Evolutionary conservation across 2,888 invertebrate genomes (phyloP), one percentile per base, ranked within the genome.

Genomic region (Agrotis clavis): DNA sequence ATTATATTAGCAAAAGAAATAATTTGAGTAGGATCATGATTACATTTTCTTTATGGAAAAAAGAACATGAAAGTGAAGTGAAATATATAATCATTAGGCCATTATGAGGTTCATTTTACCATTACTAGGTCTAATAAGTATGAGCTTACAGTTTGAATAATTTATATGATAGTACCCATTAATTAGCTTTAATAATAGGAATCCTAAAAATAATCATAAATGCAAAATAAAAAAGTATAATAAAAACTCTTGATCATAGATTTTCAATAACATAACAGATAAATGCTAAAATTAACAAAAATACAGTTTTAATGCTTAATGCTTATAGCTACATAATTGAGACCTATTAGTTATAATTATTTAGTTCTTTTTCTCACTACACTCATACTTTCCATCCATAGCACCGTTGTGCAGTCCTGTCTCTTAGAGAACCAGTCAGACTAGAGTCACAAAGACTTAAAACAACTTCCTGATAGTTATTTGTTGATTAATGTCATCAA

Each of bases 361-460:
- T 54, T 35, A 51, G 19, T 63, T 41, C 1, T 54, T 54, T 63
- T 41, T 51, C 57, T 63, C 25, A 54, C 63, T 77, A 63, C 4
- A 45, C 48, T 60, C 35, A 47, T 35, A 60, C 25, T 18, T 60
- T 61, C 25, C 14, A 16, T 51, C 30, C 3, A 0, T 63, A 66
- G 73, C 73, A 78, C 72, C 64, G 7, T n/a, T 63, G 61, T 60
- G 66, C 82, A 59, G 53, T 82, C 41, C 50, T 21, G 4, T 63
- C 67, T 66, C 79, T 72, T 66, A 41, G 16, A 78, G 61, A 68
- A 78, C 68, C 67, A 48, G 13, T 41, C 64, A 60, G 68, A 79
- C 82, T 79, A 79, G 79, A 72, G 19, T 63, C 61, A 78, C 65
- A 30, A 48, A 48, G 41, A 41, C 41, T 71, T 51, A 76, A 56